phyloP scores from a whole-genome alignment of 2,113 vertebrate genomes.

The Oncorhynchus gorbuscha region DNA sequence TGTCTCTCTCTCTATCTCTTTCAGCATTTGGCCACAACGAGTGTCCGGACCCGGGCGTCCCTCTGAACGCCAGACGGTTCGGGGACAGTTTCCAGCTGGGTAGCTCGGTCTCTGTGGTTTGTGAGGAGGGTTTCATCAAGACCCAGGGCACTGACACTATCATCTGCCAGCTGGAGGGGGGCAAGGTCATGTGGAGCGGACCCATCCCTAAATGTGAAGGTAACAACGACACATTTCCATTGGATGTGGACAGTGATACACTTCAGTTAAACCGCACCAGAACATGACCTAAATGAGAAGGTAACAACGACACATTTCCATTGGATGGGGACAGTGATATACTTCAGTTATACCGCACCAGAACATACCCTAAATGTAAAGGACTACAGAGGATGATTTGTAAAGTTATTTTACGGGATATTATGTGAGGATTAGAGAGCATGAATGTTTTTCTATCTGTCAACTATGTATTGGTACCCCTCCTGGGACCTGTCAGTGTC shows the following conservation, averaged over 20 bases:
- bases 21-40: constrained; percentile 97
- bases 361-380: too few relatives aligned
- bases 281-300: constrained; percentile 69
- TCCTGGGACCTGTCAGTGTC: too few relatives aligned
- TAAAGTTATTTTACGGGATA: too few relatives aligned
- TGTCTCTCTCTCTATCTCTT: background rate
- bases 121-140: constrained; percentile 98
- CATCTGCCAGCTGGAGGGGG: constrained; percentile 88
- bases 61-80: constrained; percentile 83
- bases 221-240: constrained; percentile 35
- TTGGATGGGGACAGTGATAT: too few relatives aligned
- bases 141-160: constrained; percentile 96
- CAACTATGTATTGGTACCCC: too few relatives aligned
- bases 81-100: constrained; percentile 95
- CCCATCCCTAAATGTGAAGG: constrained; percentile 96
- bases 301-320: constrained; percentile 53
- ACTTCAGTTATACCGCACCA: background rate
- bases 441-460: too few relatives aligned
- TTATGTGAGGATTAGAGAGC: too few relatives aligned
- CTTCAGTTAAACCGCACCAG: background rate
- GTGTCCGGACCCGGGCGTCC: constrained; percentile 93
- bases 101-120: constrained; percentile 93
- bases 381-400: too few relatives aligned
- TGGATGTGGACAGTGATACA: too few relatives aligned
- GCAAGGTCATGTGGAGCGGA: constrained; percentile 96